Conservation (phyloP, 2,888 invertebrate species). For the Pristionchus arcanus region DNA sequence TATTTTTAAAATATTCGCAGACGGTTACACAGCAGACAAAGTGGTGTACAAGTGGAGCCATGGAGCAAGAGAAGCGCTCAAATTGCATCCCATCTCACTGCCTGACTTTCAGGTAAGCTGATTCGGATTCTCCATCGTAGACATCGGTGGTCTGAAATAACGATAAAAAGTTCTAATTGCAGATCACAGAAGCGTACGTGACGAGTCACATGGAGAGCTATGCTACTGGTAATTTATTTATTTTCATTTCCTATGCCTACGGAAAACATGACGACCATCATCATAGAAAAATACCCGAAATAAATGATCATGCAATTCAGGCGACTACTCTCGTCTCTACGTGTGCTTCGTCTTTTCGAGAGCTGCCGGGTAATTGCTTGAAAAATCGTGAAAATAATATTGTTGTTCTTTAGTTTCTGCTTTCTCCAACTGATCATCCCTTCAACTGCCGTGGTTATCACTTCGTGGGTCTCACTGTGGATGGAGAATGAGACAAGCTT, state of each 20-base stretch:
- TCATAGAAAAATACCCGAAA: too few species aligned
- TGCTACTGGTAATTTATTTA: conserved; percentile 70
- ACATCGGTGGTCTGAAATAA: neutral
- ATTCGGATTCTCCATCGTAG: neutral
- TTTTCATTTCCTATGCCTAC: neutral
- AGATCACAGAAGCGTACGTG: conserved; percentile 76
- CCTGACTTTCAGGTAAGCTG: conserved; percentile 70
- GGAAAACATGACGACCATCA: too few species aligned
- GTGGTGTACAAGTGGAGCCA: conserved; percentile 76
- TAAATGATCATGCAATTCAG: conserved; percentile 52
- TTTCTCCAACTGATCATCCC: conserved; percentile 75
- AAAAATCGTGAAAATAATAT: neutral
- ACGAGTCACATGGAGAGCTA: conserved; percentile 75
- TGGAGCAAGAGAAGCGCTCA: conserved; percentile 68
- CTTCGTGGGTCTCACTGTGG: conserved; percentile 78
- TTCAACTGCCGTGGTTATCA: conserved; percentile 77
- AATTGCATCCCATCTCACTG: conserved; percentile 72
- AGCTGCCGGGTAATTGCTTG: conserved; percentile 68
- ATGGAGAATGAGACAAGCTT: conserved; percentile 77
- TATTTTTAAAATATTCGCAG: conserved; percentile 60
- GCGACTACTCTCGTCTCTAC: conserved; percentile 77
- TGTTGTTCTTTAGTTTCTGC: conserved; percentile 48
- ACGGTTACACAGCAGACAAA: conserved; percentile 77
- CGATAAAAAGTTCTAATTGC: neutral
- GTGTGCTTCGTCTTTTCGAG: conserved; percentile 77